These are phyloP conservation scores for Maconellicoccus hirsutus DNA, from an alignment of 1,140 invertebrate species.

Conservation along the genomic window DNA sequence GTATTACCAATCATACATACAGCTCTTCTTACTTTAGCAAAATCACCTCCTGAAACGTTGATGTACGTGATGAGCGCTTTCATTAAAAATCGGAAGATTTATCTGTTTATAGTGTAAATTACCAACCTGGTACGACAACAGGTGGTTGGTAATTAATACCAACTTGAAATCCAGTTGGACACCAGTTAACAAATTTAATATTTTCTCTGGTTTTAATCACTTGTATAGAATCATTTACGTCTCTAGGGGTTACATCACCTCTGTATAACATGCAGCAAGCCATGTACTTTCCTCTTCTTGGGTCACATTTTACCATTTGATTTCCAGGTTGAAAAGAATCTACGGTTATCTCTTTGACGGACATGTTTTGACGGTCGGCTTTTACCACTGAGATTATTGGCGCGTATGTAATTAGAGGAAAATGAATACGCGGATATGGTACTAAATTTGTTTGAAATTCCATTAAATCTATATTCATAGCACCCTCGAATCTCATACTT, in stretches of 20 bases:
- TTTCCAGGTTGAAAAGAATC: constrained; percentile 29
- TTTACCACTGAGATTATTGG: constrained; percentile 71
- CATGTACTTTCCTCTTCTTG: constrained; percentile 40
- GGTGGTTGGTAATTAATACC: constrained; percentile 31
- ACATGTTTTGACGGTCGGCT: constrained; percentile 64
- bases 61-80: neutral
- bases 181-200: constrained; percentile 49
- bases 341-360: constrained; percentile 42
- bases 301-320: constrained; percentile 47
- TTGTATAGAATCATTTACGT: constrained; percentile 47
- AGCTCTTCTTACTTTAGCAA: constrained; percentile 34
- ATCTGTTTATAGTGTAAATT: neutral
- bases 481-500: constrained; percentile 47
- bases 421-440: constrained; percentile 47
- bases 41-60: constrained; percentile 30
- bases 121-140: constrained; percentile 9
- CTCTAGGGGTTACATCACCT: constrained; percentile 46
- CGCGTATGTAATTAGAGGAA: constrained; percentile 62
- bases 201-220: constrained; percentile 33
- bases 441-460: constrained; percentile 59
- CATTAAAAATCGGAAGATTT: neutral
- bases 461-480: constrained; percentile 49
- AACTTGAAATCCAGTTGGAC: constrained; percentile 43
- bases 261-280: constrained; percentile 47
- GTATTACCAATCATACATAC: constrained; percentile 73